Evolutionary conservation across 2,113 vertebrate species (phyloP), one percentile per base, ranked within the genome.

Genomic region (Thamnaconus septentrionalis): DNA sequence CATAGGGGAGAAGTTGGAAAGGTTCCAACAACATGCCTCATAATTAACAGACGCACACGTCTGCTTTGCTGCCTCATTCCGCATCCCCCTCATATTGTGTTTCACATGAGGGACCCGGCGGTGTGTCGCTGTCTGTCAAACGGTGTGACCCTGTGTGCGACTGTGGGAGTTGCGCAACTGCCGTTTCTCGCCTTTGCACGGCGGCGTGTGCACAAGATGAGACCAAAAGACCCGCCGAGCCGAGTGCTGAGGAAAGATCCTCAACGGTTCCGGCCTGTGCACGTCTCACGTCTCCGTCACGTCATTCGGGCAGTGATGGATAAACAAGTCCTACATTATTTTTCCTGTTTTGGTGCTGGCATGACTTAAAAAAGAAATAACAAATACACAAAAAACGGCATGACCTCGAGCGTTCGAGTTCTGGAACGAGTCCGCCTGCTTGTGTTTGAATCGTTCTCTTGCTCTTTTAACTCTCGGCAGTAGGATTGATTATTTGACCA

Each of bases 121-220:
- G 55, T 9, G 43, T 83, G 81, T 75, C 71, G 65, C 78, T 79
- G 84, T 84, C 84, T 56, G 43, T 83, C 84, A 87, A 66, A 53
- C n/a, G 60, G 64, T 6, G 1, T 77, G 80, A 81, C 74, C 53
- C 49, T n/a, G 66, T 60, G 51, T 54, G 57, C 59, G 61, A 56
- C 51, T 79, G 4, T 66, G 66, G 53, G 59, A 18, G 69, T 84
- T 82, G 71, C 58, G 53, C 71, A 82, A 84, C 62, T 56, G 3
- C 53, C 18, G 3, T 48, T 70, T 8, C 76, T 49, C 53, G 0
- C 0, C 6, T 31, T 66, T 59, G 18, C 56, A 73, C 56, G 45
- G 49, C 59, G 39, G 66, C 67, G 63, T 52, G 56, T 42, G 46
- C 44, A 49, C 47, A 46, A 5, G 48, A n/a, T 9, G 8, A 11